phyloP scores from a whole-genome alignment of 2,797 vertebrate genomes.

The Pseudochirops cupreus region DNA sequence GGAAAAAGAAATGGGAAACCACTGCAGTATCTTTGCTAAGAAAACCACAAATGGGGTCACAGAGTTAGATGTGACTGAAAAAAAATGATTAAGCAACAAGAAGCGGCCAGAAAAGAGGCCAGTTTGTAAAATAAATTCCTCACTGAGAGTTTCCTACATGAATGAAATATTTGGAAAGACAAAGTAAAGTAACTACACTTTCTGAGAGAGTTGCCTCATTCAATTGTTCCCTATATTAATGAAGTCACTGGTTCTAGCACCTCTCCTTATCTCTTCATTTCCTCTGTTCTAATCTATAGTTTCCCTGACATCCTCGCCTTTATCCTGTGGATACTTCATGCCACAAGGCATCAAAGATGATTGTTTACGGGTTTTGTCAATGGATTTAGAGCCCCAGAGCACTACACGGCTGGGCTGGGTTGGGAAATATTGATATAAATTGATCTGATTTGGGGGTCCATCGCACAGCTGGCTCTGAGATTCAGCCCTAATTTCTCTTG shows the following conservation, averaged over 20 bases:
- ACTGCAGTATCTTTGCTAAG: background rate
- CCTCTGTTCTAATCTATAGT: background rate
- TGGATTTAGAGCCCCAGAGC: background rate
- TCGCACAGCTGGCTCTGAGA: background rate
- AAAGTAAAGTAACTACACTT: background rate
- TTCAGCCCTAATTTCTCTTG: background rate
- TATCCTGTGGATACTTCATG: background rate
- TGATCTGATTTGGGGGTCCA: background rate
- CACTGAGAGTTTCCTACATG: background rate
- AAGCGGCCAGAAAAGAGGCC: background rate
- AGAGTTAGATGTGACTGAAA: background rate
- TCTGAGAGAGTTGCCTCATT: background rate
- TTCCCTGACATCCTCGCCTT: background rate
- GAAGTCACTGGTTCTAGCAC: background rate
- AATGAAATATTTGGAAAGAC: background rate
- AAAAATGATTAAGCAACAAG: background rate
- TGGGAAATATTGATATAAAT: background rate
- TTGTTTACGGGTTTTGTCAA: background rate
- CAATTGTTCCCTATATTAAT: background rate
- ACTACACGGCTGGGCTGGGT: background rate
- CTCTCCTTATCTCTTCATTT: background rate
- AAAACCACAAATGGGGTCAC: background rate
- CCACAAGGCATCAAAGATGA: background rate
- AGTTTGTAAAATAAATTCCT: background rate
- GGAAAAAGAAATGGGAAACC: background rate